Evolutionary conservation across 2,797 vertebrate genomes (phyloP).

Genomic region (Scomberomorus guttatus): DNA sequence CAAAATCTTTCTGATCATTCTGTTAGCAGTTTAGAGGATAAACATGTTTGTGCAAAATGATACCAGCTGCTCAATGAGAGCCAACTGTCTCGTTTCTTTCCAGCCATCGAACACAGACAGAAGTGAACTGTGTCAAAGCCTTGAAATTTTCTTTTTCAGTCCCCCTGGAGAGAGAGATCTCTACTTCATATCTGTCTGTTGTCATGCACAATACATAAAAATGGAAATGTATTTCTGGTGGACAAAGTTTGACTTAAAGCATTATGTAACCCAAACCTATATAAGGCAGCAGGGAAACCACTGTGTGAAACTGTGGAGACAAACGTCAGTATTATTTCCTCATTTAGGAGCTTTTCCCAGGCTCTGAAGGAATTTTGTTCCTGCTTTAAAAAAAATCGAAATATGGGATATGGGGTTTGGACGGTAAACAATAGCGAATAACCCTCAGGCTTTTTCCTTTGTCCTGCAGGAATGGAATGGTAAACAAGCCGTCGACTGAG

Average conservation of each 20-base stretch:
- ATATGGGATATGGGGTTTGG: slow-evolving; percentile 44
- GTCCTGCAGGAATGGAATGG: slow-evolving; percentile 51
- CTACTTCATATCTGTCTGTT: slow-evolving; percentile 18
- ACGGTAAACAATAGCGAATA: slow-evolving; percentile 75
- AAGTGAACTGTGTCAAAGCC: background rate
- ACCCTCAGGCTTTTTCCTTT: slow-evolving; percentile 70
- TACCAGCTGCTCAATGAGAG: slow-evolving; percentile 28
- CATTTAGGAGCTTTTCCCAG: slow-evolving; percentile 74
- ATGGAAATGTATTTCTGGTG: slow-evolving; percentile 20
- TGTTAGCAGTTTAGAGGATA: slow-evolving; percentile 38
- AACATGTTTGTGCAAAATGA: slow-evolving; percentile 48
- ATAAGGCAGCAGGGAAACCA: slow-evolving; percentile 9
- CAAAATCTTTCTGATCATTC: slow-evolving; percentile 18
- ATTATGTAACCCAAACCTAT: slow-evolving; percentile 16
- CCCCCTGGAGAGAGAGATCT: background rate
- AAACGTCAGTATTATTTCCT: slow-evolving; percentile 69
- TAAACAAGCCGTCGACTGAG: slow-evolving; percentile 61
- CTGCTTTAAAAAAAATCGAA: slow-evolving; percentile 35
- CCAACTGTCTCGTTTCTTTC: slow-evolving; percentile 20
- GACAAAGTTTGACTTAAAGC: slow-evolving; percentile 28
- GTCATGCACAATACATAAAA: slow-evolving; percentile 4
- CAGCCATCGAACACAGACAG: background rate
- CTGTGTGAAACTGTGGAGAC: slow-evolving; percentile 63
- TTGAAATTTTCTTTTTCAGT: slow-evolving; percentile 11
- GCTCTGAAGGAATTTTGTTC: slow-evolving; percentile 72